Evolutionary conservation across 2,888 invertebrate genomes (phyloP).

Genomic region (Tillus elongatus): DNA sequence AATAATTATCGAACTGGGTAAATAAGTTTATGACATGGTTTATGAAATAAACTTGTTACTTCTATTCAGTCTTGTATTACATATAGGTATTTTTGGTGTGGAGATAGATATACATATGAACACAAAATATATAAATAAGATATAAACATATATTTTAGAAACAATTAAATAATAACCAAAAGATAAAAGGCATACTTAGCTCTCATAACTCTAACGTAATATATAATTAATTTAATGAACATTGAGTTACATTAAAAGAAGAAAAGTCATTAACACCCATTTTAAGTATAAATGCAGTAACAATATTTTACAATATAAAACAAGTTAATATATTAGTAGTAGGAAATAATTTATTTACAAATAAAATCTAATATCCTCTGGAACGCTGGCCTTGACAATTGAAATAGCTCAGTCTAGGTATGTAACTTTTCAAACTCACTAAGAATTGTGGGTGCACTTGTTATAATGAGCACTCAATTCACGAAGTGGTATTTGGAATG

Average conservation of each 20-base stretch:
- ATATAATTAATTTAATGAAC: too few relatives aligned
- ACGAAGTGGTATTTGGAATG: constrained; percentile 1
- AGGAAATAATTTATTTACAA: constrained; percentile 37
- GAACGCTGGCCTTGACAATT: constrained; percentile 1
- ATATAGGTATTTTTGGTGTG: constrained; percentile 1
- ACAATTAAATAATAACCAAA: too few relatives aligned
- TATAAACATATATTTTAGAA: too few relatives aligned
- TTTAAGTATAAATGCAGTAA: constrained; percentile 36
- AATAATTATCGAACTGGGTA: too few relatives aligned
- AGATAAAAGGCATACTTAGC: too few relatives aligned
- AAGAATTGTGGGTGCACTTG: too few relatives aligned
- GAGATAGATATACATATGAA: background rate
- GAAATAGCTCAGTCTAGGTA: constrained; percentile 3
- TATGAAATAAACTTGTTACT: background rate
- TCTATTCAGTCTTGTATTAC: constrained; percentile 1
- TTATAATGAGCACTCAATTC: too few relatives aligned
- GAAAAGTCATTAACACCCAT: constrained; percentile 5
- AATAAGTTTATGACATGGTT: background rate
- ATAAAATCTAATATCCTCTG: constrained; percentile 23
- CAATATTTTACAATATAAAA: constrained; percentile 41
- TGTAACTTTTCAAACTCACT: too few relatives aligned
- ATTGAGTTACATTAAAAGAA: background rate
- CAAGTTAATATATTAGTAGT: constrained; percentile 30
- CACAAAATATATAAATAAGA: too few relatives aligned
- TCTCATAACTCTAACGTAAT: too few relatives aligned